Base-by-base conservation (phyloP, 2,888 invertebrate genomes). In the Rotaria magnacalcarata region DNA sequence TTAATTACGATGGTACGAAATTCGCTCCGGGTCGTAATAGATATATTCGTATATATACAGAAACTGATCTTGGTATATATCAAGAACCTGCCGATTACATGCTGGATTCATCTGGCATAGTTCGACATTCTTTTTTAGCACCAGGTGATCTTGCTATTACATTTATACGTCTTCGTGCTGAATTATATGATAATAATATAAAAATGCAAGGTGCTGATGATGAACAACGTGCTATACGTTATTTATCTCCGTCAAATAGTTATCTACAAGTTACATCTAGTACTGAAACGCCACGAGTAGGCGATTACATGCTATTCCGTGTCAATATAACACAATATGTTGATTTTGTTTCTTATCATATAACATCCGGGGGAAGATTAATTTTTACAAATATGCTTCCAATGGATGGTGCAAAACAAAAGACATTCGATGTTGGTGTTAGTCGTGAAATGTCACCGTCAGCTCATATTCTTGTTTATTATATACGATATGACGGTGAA, bases 241-340 rank as follows among this genome's bases (percentile, higher is more conserved):
- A 96, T 90, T 94, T 94, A 91, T 95, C 96, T 85, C 95, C 94
- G 1, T 93, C 93, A 88, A 93, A 95, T 90, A 94, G 94, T 88
- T 95, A 96, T 90, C 93, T 97, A 19, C 94, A 95, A 89, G 94
- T 96, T 41, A 93, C 94, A 14, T 96, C 96, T 2, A 95, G 95
- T 87, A 96, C 96, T 0, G 93, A 93, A 24, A 92, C 94, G 85
- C 94, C 96, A 41, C 91, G 95, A 93, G 96, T 96, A n/a, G 96
- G 96, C 50, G 95, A 96, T 90, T 97, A 96, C 90, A 94, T 96
- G 89, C 94, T 97, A 87, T 95, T 97, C 90, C 97, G 97, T 90
- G 95, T 97, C 47, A 94, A 95, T 88, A 94, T 95, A 87, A 97
- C 96, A 91, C 96, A 95, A 91, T 95, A 93, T 92, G 93, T 96